Evolutionary conservation across 2,113 vertebrate species (phyloP), one percentile per base, ranked within the genome.

Genomic region (Vulpes lagopus): DNA sequence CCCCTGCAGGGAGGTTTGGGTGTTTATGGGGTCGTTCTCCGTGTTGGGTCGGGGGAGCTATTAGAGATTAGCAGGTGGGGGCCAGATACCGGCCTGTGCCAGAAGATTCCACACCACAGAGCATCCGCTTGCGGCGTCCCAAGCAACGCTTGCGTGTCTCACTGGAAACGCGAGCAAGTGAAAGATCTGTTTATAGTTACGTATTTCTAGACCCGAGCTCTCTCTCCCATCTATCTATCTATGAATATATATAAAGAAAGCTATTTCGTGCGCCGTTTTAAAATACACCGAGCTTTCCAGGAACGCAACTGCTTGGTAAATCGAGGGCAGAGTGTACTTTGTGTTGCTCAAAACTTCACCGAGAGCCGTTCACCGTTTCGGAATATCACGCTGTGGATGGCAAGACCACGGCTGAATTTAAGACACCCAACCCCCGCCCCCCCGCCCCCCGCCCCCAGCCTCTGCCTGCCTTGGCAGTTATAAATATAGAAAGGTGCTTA

Each of bases 241-340:
- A 2, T 86, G 59, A 92, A 81, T 67, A 22, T 35, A 55, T n/a
- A 49, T 16, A 8, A 32, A 51, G 19, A 67, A 57, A 76, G 35
- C 82, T 38, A 91, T 67, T 76, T 78, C 67, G 23, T 51, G 59
- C 9, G 0, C 79, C 49, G 23, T n/a, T 97, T 97, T 87, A 90
- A 96, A 89, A 49, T 53, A 51, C 49, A 78, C 25, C 3, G 23
- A 84, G 22, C 2, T 95, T 97, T 82, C 64, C 49, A 96, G 69
- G 32, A 67, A 80, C 67, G n/a, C 20, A 73, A 22, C 27, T 76
- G 38, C 23, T 15, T 20, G 10, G 57, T 11, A 17, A 35, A 80
- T 79, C 19, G 89, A 87, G 32, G 19, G 65, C 60, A 43, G 17
- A 22, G 25, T 17, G 30, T 20, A 32, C 7, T n/a, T 85, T 25